These are phyloP conservation scores for Ceramica pisi DNA, from an alignment of 2,888 invertebrate genomes.

Conservation along the genomic window DNA sequence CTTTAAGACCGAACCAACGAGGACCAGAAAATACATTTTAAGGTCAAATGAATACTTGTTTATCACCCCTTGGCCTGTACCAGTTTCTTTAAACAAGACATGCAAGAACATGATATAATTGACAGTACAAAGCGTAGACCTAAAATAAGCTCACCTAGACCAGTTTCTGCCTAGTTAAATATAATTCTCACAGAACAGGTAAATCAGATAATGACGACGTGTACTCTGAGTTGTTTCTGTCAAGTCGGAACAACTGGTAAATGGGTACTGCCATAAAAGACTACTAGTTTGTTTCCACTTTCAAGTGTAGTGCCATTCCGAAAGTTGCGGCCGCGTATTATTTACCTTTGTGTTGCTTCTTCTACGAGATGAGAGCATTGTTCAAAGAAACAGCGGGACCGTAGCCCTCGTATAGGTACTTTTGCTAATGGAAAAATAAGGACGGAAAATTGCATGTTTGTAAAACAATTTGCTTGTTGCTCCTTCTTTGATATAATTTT, in stretches of 20 bases:
- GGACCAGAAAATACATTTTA: neutral
- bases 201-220: slow-evolving; percentile 59
- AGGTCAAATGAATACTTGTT: neutral
- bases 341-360: slow-evolving; percentile 30
- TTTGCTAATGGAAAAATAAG: slow-evolving; percentile 23
- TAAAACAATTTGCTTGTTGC: slow-evolving; percentile 6
- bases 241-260: slow-evolving; percentile 52
- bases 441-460: slow-evolving; percentile 12
- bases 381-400: slow-evolving; percentile 16
- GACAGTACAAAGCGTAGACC: slow-evolving; percentile 41
- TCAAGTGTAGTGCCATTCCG: slow-evolving; percentile 41
- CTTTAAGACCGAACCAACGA: neutral
- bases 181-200: slow-evolving; percentile 59
- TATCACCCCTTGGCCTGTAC: neutral
- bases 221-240: slow-evolving; percentile 53
- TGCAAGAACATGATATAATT: slow-evolving; percentile 39
- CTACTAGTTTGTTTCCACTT: slow-evolving; percentile 52
- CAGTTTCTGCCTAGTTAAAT: slow-evolving; percentile 52
- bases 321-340: slow-evolving; percentile 42
- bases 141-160: slow-evolving; percentile 32
- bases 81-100: slow-evolving; percentile 26
- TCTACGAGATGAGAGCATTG: slow-evolving; percentile 29
- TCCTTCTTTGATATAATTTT: slow-evolving; percentile 32
- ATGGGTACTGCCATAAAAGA: slow-evolving; percentile 55
- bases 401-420: neutral